Conservation (phyloP, 2,113 vertebrate species). For the Hirundichthys speculiger region DNA sequence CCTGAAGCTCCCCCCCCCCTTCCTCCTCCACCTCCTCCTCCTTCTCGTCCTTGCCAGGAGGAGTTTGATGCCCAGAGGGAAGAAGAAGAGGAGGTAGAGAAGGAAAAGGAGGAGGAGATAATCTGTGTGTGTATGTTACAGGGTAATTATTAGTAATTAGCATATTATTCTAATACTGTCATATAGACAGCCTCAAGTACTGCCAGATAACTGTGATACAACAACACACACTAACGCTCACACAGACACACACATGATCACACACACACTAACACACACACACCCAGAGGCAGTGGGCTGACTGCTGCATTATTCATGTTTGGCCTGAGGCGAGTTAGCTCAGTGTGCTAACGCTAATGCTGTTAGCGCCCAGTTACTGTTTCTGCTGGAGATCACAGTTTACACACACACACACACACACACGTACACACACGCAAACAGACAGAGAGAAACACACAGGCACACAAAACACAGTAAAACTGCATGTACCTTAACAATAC, state of each 20-base stretch:
- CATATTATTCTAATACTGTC: constrained; percentile 82
- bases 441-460: not conserved
- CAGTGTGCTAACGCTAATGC: constrained; percentile 88
- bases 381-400: constrained; percentile 82
- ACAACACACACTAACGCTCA: constrained; percentile 79
- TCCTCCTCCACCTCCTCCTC: constrained; percentile 5
- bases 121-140: constrained; percentile 54
- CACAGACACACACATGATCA: constrained; percentile 77
- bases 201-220: constrained; percentile 75
- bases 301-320: constrained; percentile 87
- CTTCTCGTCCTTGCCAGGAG: constrained; percentile 29
- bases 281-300: constrained; percentile 45
- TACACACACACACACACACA: constrained; percentile 36
- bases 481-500: not conserved
- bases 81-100: not conserved
- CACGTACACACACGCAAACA: constrained; percentile 19
- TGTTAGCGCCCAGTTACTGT: constrained; percentile 90
- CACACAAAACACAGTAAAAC: not conserved
- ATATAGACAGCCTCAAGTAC: constrained; percentile 76
- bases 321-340: constrained; percentile 90
- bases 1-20: constrained; percentile 14
- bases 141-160: constrained; percentile 77
- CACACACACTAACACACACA: constrained; percentile 77
- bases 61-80: constrained; percentile 19
- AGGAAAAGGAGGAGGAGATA: constrained; percentile 7